phyloP scores from a whole-genome alignment of 2,888 invertebrate species.

The Gastrophysa polygoni region DNA sequence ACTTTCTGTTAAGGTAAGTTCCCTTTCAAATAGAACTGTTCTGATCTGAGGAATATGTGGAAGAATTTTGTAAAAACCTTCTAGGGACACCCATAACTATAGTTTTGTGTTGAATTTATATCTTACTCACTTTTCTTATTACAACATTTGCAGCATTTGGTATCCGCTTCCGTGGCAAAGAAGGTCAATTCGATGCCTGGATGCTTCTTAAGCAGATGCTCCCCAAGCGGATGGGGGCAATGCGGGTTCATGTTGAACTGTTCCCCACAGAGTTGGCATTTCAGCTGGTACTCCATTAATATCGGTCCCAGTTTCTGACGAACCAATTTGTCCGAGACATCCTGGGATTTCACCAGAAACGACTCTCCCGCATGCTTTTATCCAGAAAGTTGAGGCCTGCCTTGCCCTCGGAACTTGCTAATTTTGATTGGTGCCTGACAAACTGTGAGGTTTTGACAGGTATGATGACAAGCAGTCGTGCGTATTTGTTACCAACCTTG shows the following conservation, averaged over 20 bases:
- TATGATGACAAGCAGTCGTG: too few relatives aligned
- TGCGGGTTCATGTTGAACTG: slow-evolving; percentile 44
- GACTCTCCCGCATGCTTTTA: neutral
- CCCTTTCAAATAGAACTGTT: too few relatives aligned
- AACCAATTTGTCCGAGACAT: neutral
- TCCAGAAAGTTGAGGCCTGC: neutral
- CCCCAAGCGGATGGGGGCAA: slow-evolving; percentile 44
- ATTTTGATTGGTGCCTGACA: neutral
- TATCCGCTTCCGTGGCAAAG: slow-evolving; percentile 37
- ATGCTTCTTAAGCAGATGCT: slow-evolving; percentile 49
- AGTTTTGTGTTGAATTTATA: too few relatives aligned
- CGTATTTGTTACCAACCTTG: too few relatives aligned
- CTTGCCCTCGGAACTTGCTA: neutral
- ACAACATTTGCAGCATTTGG: neutral
- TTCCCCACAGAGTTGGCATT: slow-evolving; percentile 51
- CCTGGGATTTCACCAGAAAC: neutral
- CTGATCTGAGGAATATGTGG: too few relatives aligned
- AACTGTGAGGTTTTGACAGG: neutral
- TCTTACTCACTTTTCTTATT: neutral
- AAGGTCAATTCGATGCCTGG: slow-evolving; percentile 48
- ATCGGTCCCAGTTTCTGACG: slow-evolving; percentile 1
- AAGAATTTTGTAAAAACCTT: too few relatives aligned
- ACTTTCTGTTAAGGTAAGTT: too few relatives aligned
- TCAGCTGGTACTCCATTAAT: slow-evolving; percentile 22
- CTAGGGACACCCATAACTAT: too few relatives aligned